Evolutionary conservation across 2,888 invertebrate genomes (phyloP), one percentile per base, ranked within the genome.

Genomic region (Villa cingulata): DNA sequence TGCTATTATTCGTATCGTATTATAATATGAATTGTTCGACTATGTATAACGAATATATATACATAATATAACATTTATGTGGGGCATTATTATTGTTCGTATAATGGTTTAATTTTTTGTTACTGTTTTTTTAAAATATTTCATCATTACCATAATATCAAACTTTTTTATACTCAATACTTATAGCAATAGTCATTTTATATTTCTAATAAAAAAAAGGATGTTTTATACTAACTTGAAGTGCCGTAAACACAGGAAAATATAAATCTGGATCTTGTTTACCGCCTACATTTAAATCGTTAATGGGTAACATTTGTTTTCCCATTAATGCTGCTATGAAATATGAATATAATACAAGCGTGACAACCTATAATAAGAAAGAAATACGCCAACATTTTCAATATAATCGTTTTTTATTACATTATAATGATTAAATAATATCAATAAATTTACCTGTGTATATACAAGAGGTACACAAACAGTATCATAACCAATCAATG

Each of bases 401-500:
- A 34, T 34, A n/a, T n/a, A n/a, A n/a, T n/a, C n/a, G n/a, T n/a
- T n/a, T 34, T 20, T 34, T 29, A 47, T 23, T 41, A 19, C 19
- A 47, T 32, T 42, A 43, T 27, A 40, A 37, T 29, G 36, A 37
- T 23, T 45, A 9, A 46, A 41, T 17, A 45, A 39, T 32, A 48
- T 48, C 39, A 29, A 3, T 9, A 29, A 10, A 49, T 67, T 72
- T 64, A 86, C 90, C 83, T 90, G 90, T 27, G 90, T 90, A 65
- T 91, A 91, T 50, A 91, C 90, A 47, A 91, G 76, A 46, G 91
- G 91, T 55, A 91, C 89, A 69, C 87, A 88, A 57, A 91, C 90
- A 43, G 88, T 89, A 70, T 90, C 90, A 65, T 89, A 90, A 48
- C 89, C 88, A 61, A 90, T 89, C 36, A 90, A 75, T 27, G 84